Conservation (phyloP, 2,113 vertebrate genomes). For the Dermatemys mawii region DNA sequence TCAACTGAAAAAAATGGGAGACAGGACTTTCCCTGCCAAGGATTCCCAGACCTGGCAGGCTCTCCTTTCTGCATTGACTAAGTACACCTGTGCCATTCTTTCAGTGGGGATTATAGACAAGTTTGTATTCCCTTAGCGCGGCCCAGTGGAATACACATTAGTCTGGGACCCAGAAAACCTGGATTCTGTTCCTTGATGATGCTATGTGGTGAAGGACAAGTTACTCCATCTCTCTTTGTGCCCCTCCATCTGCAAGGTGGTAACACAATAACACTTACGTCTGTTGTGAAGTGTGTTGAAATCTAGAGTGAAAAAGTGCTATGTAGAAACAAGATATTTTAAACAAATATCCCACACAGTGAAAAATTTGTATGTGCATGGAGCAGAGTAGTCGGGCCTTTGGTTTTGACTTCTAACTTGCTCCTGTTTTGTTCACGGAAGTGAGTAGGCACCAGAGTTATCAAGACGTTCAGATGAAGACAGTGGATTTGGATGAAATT, state of each 20-base stretch:
- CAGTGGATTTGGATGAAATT: slow-evolving; percentile 54
- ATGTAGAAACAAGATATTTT: not conserved
- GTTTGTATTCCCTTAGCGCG: no score
- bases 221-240: not conserved
- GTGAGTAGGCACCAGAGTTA: slow-evolving; percentile 37
- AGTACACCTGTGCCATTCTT: not conserved
- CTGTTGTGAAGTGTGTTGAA: not conserved
- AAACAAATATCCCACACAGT: no score
- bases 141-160: not conserved
- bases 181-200: not conserved
- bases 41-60: not conserved
- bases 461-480: slow-evolving; percentile 54
- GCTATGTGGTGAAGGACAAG: not conserved
- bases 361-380: not conserved
- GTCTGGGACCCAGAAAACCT: not conserved
- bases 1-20: not conserved
- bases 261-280: not conserved
- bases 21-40: not conserved
- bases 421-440: slow-evolving; percentile 59
- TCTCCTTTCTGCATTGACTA: not conserved
- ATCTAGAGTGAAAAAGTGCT: not conserved
- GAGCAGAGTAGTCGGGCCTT: not conserved
- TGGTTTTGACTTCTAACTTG: slow-evolving; percentile 50
- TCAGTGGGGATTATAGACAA: not conserved
- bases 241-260: not conserved